Base-by-base conservation (phyloP, 2,888 invertebrate species). In the Actias luna region DNA sequence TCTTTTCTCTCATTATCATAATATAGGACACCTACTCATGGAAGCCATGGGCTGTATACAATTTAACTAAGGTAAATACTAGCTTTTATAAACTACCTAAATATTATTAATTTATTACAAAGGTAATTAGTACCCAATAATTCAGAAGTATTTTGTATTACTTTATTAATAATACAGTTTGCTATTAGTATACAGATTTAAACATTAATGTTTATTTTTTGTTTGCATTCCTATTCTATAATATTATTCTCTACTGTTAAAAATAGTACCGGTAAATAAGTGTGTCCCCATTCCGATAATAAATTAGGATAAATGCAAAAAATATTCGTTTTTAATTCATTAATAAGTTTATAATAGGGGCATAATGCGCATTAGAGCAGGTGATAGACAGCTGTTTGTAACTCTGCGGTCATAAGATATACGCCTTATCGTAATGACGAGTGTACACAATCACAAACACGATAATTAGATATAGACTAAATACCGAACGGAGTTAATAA, bases 381-480 rank as follows among this genome's bases (percentile, higher is more conserved):
- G 72, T 78, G 75, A 82, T 71, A 75, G 73, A 76, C 78, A 80
- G 78, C 71, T 79, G 80, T 78, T 76, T 72, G 69, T 69, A 67
- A 73, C 71, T 65, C 69, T 69, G 71, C 71, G 76, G 74, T 73
- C 70, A 69, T 55, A 65, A 77, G 82, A 83, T 83, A 84, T 75
- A 62, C 66, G 68, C 73, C 70, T 79, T 83, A 84, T 82, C 79
- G 61, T 64, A 59, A 69, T 68, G 65, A 77, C 69, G 67, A 79
- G 70, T 70, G 70, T 72, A 70, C 65, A 71, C 69, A 74, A 76
- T 77, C 74, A 74, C 64, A 64, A 70, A 76, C 67, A 67, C 64
- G 74, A 74, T 79, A 78, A 82, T 79, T 76, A 75, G 68, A 73
- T 76, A 64, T 70, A 66, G 65, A 71, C 69, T 66, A 64, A 73